Conservation (phyloP, 2,888 invertebrate genomes). For the Ischnus inquisitorius region DNA sequence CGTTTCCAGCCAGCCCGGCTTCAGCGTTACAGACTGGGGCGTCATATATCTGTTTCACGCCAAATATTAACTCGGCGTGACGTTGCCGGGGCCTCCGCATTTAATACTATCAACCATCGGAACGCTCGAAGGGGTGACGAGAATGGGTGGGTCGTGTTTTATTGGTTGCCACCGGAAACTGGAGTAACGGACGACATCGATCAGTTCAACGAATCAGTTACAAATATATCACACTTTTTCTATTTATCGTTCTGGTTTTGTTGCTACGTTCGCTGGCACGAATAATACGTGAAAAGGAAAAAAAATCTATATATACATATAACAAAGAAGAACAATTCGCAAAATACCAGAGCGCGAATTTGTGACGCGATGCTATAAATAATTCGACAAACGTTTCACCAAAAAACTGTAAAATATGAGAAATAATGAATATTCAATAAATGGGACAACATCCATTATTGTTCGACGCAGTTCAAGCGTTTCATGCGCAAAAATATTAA, state of each 20-base stretch:
- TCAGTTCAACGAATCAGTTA: constrained; percentile 20
- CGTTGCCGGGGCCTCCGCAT: not conserved
- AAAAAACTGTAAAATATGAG: no score
- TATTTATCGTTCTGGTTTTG: not conserved
- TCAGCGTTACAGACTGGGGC: not conserved
- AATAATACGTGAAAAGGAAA: not conserved
- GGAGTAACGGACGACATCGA: constrained; percentile 15
- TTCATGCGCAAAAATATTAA: no score
- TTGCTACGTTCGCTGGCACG: not conserved
- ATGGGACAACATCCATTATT: no score
- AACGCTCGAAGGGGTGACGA: not conserved
- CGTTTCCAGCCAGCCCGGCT: constrained; percentile 5
- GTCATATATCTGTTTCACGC: not conserved
- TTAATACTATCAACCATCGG: constrained; percentile 24
- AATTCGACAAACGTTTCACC: no score
- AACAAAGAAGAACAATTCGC: no score
- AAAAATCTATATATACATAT: no score
- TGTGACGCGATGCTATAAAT: no score
- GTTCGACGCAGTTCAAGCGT: no score
- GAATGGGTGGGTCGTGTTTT: constrained; percentile 5
- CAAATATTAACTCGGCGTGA: not conserved
- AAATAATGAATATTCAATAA: no score
- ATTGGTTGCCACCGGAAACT: constrained; percentile 20
- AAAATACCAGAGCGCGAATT: no score
- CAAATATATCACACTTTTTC: not conserved